Evolutionary conservation across 2,113 vertebrate species (phyloP), one percentile per base, ranked within the genome.

Genomic region (Uria aalge): DNA sequence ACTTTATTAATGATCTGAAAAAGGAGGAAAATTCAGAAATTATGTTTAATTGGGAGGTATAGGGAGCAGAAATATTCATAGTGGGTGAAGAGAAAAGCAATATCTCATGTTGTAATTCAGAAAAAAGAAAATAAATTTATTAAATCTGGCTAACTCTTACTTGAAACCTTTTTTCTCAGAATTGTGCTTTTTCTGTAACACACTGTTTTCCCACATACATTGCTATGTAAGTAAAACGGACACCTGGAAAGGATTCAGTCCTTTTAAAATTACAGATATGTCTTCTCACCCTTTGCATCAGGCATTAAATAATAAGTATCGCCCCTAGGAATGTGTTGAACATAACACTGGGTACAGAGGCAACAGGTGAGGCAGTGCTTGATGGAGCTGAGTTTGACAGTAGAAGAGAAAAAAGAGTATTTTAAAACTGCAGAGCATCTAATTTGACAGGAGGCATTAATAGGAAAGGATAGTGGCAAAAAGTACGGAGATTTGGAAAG

Each of bases 1-100:
- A 94, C 80, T 95, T 97, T 96, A 96, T 96, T 96, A 97, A 95
- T 95, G 87, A 96, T 82, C 78, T 67, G 78, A 94, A 95, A 96
- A 87, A 72, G 52, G 43, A 85, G 50, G 59, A 72, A 95, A 95
- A 95, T 95, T 94, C 67, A 85, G 91, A 96, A 55, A 95, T 64
- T 38, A 64, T 72, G 24, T 59, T 94, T 96, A 96, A 93, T 80
- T 96, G 75, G 50, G 32, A 95, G n/a, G 14, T 76, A 82, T 36
- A 84, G 32, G 53, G 24, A 80, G 22, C 3, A 43, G 45, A 84
- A 63, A 88, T 92, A 67, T n/a, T 72, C 34, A 52, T 32, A 82
- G 47, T 23, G 40, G 90, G 32, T 17, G 26, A 86, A 74, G 12
- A 83, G 59, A 85, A 94, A 81, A 84, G 30, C 6, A 68, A n/a